These are phyloP conservation scores for Oxystoma pomonae DNA, from an alignment of 2,888 invertebrate species.

Conservation along the genomic window DNA sequence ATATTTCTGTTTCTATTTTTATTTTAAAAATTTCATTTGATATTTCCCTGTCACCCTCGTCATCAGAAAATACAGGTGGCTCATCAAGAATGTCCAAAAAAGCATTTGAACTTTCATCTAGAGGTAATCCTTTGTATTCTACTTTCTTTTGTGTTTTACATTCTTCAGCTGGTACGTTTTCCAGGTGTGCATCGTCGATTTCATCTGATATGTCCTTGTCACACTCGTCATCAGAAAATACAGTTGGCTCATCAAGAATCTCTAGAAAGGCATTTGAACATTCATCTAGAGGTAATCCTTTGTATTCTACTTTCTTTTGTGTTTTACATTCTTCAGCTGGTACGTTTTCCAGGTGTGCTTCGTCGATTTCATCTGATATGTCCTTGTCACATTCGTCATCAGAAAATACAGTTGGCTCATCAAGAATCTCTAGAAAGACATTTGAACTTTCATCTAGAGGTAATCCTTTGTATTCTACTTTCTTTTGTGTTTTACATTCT, in stretches of 20 bases:
- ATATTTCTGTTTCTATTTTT: not conserved
- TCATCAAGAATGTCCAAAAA: slow-evolving; percentile 44
- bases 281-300: slow-evolving; percentile 33
- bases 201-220: not conserved
- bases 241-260: slow-evolving; percentile 38
- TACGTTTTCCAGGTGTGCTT: not conserved
- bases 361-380: slow-evolving; percentile 5
- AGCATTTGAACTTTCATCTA: slow-evolving; percentile 35
- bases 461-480: slow-evolving; percentile 29
- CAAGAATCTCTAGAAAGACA: slow-evolving; percentile 34
- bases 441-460: slow-evolving; percentile 30
- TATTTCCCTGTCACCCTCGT: not conserved
- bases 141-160: not conserved
- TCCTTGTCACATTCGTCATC: slow-evolving; percentile 31
- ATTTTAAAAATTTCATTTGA: not conserved
- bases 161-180: not conserved
- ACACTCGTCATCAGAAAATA: slow-evolving; percentile 32
- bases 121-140: slow-evolving; percentile 16
- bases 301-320: slow-evolving; percentile 21
- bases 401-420: slow-evolving; percentile 44
- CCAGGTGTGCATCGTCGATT: not conserved
- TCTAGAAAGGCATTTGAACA: slow-evolving; percentile 40
- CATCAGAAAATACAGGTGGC: slow-evolving; percentile 32
- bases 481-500: slow-evolving; percentile 1
- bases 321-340: not conserved